These are phyloP conservation scores for Germaria angustata DNA, from an alignment of 2,888 invertebrate genomes.

Conservation along the genomic window DNA sequence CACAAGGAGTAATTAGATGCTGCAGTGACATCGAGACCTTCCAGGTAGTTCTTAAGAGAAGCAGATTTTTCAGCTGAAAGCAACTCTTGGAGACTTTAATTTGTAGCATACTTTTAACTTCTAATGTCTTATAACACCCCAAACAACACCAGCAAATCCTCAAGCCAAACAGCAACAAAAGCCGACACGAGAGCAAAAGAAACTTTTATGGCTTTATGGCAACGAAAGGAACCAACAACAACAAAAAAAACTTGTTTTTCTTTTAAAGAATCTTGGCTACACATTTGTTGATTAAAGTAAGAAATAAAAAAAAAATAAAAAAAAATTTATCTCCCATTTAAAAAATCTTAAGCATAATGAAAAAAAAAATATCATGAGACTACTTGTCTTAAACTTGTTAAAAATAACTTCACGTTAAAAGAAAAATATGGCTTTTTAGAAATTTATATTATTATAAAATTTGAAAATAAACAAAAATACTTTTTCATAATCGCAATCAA, in stretches of 20 bases:
- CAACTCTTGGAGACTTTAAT: too few species aligned
- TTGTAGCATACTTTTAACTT: background rate
- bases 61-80: too few species aligned
- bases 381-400: too few species aligned
- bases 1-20: too few species aligned
- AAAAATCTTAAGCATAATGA: background rate
- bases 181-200: slow-evolving; percentile 40
- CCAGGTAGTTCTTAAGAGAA: too few species aligned
- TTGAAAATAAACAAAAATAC: slow-evolving; percentile 24
- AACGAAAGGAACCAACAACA: background rate
- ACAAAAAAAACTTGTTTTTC: background rate
- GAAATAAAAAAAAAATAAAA: background rate
- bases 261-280: background rate
- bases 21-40: too few species aligned
- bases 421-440: slow-evolving; percentile 4
- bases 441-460: slow-evolving; percentile 37
- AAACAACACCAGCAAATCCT: background rate
- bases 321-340: too few species aligned
- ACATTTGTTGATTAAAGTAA: background rate
- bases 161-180: too few species aligned
- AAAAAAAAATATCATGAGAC: too few species aligned
- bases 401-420: slow-evolving; percentile 30
- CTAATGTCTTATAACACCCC: background rate
- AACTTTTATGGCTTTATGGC: slow-evolving; percentile 26
- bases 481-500: background rate